These are phyloP conservation scores for Florisuga fusca DNA, from an alignment of 2,797 vertebrate genomes.

Conservation along the genomic window DNA sequence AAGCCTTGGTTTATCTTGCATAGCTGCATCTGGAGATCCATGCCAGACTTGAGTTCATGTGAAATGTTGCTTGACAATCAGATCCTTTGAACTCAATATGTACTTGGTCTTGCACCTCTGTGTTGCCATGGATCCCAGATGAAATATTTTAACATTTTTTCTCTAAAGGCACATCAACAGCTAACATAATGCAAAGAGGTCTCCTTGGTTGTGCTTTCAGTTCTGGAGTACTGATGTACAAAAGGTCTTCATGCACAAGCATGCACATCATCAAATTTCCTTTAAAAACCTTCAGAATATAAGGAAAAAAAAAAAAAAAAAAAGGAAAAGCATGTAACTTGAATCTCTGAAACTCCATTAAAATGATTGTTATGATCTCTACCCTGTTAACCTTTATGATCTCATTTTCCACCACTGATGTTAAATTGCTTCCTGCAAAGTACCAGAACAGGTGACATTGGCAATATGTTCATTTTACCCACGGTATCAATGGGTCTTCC, in stretches of 20 bases:
- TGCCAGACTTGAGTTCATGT: conserved; percentile 7
- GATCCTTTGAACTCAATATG: conserved; percentile 28
- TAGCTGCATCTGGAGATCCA: not conserved
- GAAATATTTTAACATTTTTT: conserved; percentile 10
- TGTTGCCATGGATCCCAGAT: conserved; percentile 38
- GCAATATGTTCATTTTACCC: not conserved
- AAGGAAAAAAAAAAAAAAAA: not conserved
- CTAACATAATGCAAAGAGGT: conserved; percentile 17
- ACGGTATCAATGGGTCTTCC: not conserved
- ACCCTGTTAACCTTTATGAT: conserved; percentile 8
- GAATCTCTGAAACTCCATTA: not conserved
- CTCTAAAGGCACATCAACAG: not conserved
- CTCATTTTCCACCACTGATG: not conserved
- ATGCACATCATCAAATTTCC: not conserved
- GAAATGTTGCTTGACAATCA: not conserved
- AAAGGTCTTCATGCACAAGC: not conserved
- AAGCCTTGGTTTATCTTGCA: not conserved
- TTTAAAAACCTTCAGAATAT: not conserved
- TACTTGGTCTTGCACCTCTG: conserved; percentile 1
- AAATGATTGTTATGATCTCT: not conserved
- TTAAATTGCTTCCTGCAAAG: not conserved
- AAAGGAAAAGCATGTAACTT: not conserved
- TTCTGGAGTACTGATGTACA: not conserved
- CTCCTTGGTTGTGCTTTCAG: not conserved
- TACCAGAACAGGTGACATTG: not conserved